Evolutionary conservation across 2,113 vertebrate species (phyloP).

Genomic region (Prunella himalayana): DNA sequence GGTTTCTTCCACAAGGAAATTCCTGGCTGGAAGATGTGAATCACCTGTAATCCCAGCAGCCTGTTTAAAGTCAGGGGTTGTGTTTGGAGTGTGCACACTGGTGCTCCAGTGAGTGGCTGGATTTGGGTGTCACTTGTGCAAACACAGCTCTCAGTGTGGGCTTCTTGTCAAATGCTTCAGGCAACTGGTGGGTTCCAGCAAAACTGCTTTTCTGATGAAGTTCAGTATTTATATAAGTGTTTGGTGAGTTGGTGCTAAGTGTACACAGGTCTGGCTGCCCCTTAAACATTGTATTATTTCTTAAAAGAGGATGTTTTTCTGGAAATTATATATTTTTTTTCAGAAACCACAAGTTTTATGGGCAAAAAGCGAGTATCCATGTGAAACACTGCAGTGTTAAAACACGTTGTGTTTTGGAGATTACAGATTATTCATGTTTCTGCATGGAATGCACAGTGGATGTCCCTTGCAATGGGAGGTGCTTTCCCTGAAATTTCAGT

Average conservation of each 20-base stretch:
- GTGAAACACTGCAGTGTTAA: neutral
- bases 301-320: neutral
- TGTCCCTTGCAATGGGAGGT: neutral
- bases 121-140: neutral
- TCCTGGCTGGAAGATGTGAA: neutral
- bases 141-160: neutral
- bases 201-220: neutral
- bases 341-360: neutral
- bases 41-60: neutral
- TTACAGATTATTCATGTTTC: neutral
- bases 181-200: neutral
- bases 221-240: neutral
- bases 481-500: neutral
- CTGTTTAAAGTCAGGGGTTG: neutral
- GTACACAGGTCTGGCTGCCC: neutral
- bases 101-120: neutral
- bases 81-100: neutral
- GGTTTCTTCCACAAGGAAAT: neutral
- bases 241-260: neutral
- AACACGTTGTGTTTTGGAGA: neutral
- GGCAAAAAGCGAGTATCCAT: neutral
- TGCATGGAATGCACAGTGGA: neutral
- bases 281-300: neutral
- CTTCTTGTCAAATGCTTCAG: neutral
- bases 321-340: neutral